Base-by-base conservation (phyloP, 1,140 invertebrate species). In the Trichoplusia ni region DNA sequence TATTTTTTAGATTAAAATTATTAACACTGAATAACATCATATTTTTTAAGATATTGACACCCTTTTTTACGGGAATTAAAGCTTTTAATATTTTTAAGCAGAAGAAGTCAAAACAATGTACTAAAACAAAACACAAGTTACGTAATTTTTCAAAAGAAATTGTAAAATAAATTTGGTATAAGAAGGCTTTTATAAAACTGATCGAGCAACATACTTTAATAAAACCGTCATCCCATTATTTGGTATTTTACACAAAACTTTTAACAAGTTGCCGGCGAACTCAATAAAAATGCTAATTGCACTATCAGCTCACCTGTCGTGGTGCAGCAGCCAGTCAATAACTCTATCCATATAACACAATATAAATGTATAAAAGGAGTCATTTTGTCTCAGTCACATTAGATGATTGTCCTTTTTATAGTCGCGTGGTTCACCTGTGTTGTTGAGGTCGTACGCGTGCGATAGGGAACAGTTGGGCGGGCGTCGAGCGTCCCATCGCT, bases 321-420 rank as follows among this genome's bases (percentile, higher is more conserved):
- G 68, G 72, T 84, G 74, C 79, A 86, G 75, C 79, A 87, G 59
- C 71, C 75, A 53, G 79, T 82, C 63, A 84, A 44, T 64, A 90
- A 65, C 65, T 79, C 75, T 81, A 86, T 84, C 82, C 83, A 90
- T 79, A 86, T 78, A 59, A 82, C 87, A 87, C 79, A 79, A 60
- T 89, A 89, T 75, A 90, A 89, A 90, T 81, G 78, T 90, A 90
- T 71, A 89, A 90, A 90, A 89, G 85, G 71, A 81, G 86, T 89
- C 88, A 90, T 90, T 82, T 84, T 85, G 70, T 54, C 67, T 49
- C 53, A 62, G 42, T 82, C 70, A 79, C 74, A 80, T 77, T 73
- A 75, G 70, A 73, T 61, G 44, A 65, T 31, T 67, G 66, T 69
- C 40, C 31, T 73, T 62, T 58, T 66, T 31, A 53, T 65, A 31